Conservation (phyloP, 2,113 vertebrate genomes). For the Percopsis transmontana region DNA sequence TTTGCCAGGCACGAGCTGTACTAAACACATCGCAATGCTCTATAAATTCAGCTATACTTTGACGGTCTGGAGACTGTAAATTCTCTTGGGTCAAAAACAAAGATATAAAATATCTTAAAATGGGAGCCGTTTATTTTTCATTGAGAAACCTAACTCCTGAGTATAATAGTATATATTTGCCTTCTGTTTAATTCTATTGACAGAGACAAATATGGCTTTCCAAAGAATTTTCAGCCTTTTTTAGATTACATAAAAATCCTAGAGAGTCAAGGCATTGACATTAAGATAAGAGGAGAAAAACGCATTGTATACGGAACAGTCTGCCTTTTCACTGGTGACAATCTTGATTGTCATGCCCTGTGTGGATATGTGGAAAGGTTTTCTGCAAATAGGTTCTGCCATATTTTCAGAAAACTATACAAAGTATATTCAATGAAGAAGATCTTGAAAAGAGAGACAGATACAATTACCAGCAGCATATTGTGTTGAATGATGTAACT, state of each 20-base stretch:
- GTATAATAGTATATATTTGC: conserved; percentile 25
- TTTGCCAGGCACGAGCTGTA: conserved; percentile 16
- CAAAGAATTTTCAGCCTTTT: conserved; percentile 4
- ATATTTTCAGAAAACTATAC: conserved; percentile 8
- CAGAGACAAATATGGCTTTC: conserved; percentile 17
- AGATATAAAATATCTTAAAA: conserved; percentile 16
- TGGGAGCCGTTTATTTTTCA: conserved; percentile 16
- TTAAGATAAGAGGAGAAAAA: conserved; percentile 7
- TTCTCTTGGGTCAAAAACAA: conserved; percentile 10
- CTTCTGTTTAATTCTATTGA: conserved; percentile 23
- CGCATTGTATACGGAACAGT: conserved; percentile 11
- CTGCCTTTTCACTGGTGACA: conserved; percentile 17
- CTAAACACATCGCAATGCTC: conserved; percentile 1
- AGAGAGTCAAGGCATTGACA: conserved; percentile 2
- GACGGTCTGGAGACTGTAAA: conserved; percentile 18
- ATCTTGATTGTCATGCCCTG: conserved; percentile 11
- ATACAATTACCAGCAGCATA: conserved; percentile 13
- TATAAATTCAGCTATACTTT: conserved; percentile 25
- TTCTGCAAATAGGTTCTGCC: conserved; percentile 15
- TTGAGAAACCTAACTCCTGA: conserved; percentile 18
- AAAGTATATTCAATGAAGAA: conserved; percentile 15
- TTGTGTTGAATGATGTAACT: conserved; percentile 5
- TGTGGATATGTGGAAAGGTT: conserved; percentile 17
- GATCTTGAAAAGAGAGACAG: not conserved
- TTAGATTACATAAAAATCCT: conserved; percentile 9